Evolutionary conservation across 1,140 invertebrate genomes (phyloP), one percentile per base, ranked within the genome.

Genomic region (Babylonia areolata): DNA sequence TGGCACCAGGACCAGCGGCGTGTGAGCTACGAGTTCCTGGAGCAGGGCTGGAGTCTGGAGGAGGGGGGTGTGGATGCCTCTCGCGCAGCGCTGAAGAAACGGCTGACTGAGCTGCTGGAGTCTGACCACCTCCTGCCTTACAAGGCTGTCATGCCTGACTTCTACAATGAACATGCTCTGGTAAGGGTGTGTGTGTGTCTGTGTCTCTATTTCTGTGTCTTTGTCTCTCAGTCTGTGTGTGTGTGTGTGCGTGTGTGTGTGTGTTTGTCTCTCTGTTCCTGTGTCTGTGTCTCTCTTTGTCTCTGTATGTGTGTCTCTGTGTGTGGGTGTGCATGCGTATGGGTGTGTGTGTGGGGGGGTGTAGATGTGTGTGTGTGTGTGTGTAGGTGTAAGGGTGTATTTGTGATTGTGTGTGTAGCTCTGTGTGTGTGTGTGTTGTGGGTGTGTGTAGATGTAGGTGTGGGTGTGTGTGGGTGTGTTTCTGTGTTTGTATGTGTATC

Each of bases 1-100:
- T 99, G 98, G 97, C 95, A 98, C 33, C 95, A 97, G 73, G 97
- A 98, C 93, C 95, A 96, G 31, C 96, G 96, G 35, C 96, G 97
- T 84, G 95, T 99, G n/a, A 97, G 97, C 91, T 99, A 98, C 92
- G 97, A 98, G 92, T 99, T 98, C 98, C 93, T 98, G 5, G 95
- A 96, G 86, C 95, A 95, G 77, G 95, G 95, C 20, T 97, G 96
- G 96, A 95, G 95, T 77, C 89, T 92, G 20, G 89, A 93, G 12
- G 79, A 86, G 0, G 54, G 89, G 11, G 31, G 86, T 5, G 40
- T 86, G 28, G 75, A 78, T 1, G 69, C 84, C 9, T 88, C 90
- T 71, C n/a, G 88, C 1, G 71, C 87, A 28, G 75, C 81, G 6
- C 82, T 93, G 35, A 90, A 91, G 75, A 85, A 89, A 15, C 85